Evolutionary conservation across 2,888 invertebrate genomes (phyloP).

Genomic region (Agriopis marginaria): DNA sequence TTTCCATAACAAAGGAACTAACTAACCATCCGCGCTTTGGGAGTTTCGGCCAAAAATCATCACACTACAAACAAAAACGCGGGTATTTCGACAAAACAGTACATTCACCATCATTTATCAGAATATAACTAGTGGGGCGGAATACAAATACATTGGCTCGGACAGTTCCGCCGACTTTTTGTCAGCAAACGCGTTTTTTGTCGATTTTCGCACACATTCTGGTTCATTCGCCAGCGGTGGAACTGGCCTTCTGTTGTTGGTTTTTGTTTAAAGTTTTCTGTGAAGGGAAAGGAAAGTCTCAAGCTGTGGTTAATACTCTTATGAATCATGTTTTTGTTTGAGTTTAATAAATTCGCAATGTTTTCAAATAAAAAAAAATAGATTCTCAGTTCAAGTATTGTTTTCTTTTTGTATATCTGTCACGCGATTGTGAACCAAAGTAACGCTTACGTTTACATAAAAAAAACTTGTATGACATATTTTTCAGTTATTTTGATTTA

Average conservation of each 20-base stretch:
- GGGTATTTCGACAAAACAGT: constrained; percentile 60
- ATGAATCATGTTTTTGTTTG: no score
- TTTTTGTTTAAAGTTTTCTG: constrained; percentile 16
- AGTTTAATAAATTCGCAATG: no score
- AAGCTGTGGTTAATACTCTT: neutral
- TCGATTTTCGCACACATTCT: constrained; percentile 40
- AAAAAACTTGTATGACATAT: no score
- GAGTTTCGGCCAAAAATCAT: constrained; percentile 48
- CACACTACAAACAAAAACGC: constrained; percentile 59
- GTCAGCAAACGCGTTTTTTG: constrained; percentile 41
- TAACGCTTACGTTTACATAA: no score
- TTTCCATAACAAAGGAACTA: constrained; percentile 24
- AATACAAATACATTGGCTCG: constrained; percentile 72
- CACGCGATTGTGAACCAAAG: no score
- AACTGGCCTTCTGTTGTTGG: constrained; percentile 42
- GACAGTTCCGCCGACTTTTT: constrained; percentile 64
- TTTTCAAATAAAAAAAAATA: no score
- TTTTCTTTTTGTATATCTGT: no score
- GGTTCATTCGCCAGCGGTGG: constrained; percentile 36
- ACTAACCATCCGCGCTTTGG: constrained; percentile 30
- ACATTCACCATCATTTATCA: constrained; percentile 80
- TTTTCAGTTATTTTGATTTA: no score
- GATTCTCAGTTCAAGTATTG: no score
- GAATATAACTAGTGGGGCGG: constrained; percentile 80
- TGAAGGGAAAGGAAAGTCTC: neutral